These are phyloP conservation scores for Dicentrarchus labrax DNA, from an alignment of 2,113 vertebrate species.

Conservation along the genomic window DNA sequence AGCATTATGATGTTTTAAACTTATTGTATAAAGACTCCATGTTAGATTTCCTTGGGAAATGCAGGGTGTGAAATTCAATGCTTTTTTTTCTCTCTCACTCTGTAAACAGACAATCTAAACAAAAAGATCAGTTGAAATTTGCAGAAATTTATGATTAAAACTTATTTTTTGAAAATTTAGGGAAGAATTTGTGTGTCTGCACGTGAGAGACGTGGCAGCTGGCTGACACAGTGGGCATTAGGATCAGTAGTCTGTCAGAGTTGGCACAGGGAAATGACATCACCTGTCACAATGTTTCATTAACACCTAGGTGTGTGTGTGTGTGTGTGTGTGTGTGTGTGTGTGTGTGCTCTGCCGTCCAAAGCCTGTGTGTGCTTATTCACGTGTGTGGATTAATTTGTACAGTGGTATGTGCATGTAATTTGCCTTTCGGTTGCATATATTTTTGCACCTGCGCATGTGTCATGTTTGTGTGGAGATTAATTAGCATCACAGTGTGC, in stretches of 20 bases:
- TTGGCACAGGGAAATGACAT: constrained; percentile 74
- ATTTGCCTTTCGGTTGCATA: background rate
- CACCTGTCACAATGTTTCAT: constrained; percentile 83
- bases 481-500: constrained; percentile 55
- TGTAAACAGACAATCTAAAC: background rate
- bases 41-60: background rate
- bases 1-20: background rate
- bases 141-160: too few relatives aligned
- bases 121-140: background rate
- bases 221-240: constrained; percentile 73
- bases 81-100: background rate
- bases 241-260: constrained; percentile 62
- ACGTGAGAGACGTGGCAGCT: constrained; percentile 67
- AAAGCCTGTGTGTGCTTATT: background rate
- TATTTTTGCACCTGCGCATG: background rate
- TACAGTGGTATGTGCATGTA: background rate
- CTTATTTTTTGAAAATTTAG: background rate
- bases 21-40: background rate
- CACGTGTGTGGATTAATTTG: constrained; percentile 13
- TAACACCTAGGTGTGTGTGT: constrained; percentile 70
- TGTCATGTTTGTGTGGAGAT: constrained; percentile 26
- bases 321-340: constrained; percentile 26
- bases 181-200: background rate
- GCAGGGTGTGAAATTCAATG: background rate
- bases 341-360: background rate